Evolutionary conservation across 2,113 vertebrate species (phyloP), one percentile per base, ranked within the genome.

Genomic region (Vicugna pacos): DNA sequence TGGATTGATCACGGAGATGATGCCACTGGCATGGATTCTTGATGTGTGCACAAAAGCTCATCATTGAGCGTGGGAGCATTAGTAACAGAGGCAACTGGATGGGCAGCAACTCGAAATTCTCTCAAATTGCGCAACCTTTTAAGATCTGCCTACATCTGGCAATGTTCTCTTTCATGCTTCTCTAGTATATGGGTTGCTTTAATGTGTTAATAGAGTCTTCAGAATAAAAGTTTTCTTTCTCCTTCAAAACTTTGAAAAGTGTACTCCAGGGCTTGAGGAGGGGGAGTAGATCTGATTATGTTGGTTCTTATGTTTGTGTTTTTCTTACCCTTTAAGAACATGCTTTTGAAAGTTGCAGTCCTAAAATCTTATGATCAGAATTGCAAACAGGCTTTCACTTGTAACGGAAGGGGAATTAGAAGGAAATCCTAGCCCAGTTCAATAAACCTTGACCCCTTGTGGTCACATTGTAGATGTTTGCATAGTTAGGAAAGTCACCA

Each of bases 1-100:
- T 17, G 10, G 26, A 50, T 0, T 13, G 30, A 76, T n/a, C 8
- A 1, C 20, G 65, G 46, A 60, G 67, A 64, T 58, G 60, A 24
- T 15, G 19, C 28, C 35, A 3, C 6, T 46, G 46, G n/a, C 5
- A 0, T 19, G 9, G 52, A 42, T 35, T 90, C 77, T 65, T 75
- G 48, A 58, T 1, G 0, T 32, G 35, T 5, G 16, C 20, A 19
- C 0, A 84, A 58, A 26, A 70, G 70, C 12, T 15, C 2, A 0
- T 42, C 77, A 28, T 5, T 64, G 58, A 6, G 15, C 4, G 38
- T 81, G 58, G 84, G 93, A 35, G 16, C 12, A 7, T 80, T 48
- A 79, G 48, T 26, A 54, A 28, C 50, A 48, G 28, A 65, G 28
- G 32, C 52, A 84, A 15, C 58, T 19, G 8, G 24, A 17, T 64